Conservation (phyloP, 1,140 invertebrate genomes). For the Zophobas atratus region DNA sequence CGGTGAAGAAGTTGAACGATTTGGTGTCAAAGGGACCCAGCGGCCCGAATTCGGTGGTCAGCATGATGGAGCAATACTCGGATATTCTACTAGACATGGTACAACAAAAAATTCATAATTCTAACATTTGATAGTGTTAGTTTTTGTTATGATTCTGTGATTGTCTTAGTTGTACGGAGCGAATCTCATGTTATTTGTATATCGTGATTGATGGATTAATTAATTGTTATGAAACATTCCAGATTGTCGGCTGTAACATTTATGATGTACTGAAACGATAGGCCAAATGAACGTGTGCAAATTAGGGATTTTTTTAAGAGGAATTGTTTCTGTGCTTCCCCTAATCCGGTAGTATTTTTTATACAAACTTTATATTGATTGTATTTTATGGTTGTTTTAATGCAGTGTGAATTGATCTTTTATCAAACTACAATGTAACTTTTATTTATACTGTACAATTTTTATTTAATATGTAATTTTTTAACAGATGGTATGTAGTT, state of each 20-base stretch:
- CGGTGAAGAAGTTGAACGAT: conserved; percentile 66
- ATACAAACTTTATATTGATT: conserved; percentile 24
- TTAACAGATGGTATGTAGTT: conserved; percentile 28
- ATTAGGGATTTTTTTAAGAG: conserved; percentile 13
- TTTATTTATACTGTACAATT: conserved; percentile 41
- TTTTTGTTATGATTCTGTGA: conserved; percentile 30
- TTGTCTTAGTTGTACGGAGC: conserved; percentile 21
- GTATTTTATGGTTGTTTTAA: conserved; percentile 36
- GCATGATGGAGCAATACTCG: conserved; percentile 78
- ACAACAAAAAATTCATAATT: conserved; percentile 73
- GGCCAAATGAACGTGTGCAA: conserved; percentile 18
- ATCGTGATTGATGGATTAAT: neutral
- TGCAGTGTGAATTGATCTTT: conserved; percentile 17
- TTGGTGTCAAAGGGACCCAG: conserved; percentile 65
- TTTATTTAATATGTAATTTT: conserved; percentile 26
- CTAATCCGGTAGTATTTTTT: conserved; percentile 20
- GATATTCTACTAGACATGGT: conserved; percentile 75
- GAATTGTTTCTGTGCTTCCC: conserved; percentile 32
- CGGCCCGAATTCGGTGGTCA: conserved; percentile 71
- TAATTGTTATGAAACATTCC: conserved; percentile 34
- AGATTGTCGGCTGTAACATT: conserved; percentile 21
- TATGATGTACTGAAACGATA: conserved; percentile 20
- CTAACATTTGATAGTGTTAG: conserved; percentile 62
- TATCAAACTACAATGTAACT: neutral
- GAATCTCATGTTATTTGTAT: conserved; percentile 32